Base-by-base conservation (phyloP, 2,888 invertebrate genomes). In the Volucella inanis region DNA sequence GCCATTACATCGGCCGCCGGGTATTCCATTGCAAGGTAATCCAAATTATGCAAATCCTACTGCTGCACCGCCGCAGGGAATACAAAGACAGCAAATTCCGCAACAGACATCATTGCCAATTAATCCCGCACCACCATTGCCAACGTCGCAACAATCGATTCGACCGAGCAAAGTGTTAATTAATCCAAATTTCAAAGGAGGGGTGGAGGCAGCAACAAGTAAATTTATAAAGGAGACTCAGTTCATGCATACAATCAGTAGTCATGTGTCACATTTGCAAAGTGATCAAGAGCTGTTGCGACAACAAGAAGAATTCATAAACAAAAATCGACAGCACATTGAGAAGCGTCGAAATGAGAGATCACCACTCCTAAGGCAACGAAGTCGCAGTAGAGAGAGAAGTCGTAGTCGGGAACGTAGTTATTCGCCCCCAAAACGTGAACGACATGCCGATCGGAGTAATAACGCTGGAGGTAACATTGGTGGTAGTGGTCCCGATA, bases 1-100 rank as follows among this genome's bases (percentile, higher is more conserved):
- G 61, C 90, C 91, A 49, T 93, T 94, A 57, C 94, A 94, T 86
- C 93, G 93, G 18, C 94, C 94, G 1, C 93, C 93, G 45, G 87
- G 86, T 10, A 88, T 89, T 79, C 81, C 88, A 39, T 75, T 87
- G 22, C 82, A 77, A 49, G 74, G 74, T 1, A 85, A 83, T 12
- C 87, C 87, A 11, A 89, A 89, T 78, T 90, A 89, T 57, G 87
- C 88, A 54, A 90, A 90, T 85, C 88, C 89, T 47, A 87, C 90
- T 82, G 85, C 87, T 10, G 86, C 88, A 12, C 88, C 88, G 3
- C 87, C 88, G 8, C 89, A 89, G 18, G 87, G 87, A 31, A 85
- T 88, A 70, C 89, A 78, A 41, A 80, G 87, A 38, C 87, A 83
- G 22, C 86, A 86, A 74, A 78, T 72, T 54, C 79, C 88, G 45